phyloP scores from a whole-genome alignment of 1,140 invertebrate species.

The Octopus bimaculoides region DNA sequence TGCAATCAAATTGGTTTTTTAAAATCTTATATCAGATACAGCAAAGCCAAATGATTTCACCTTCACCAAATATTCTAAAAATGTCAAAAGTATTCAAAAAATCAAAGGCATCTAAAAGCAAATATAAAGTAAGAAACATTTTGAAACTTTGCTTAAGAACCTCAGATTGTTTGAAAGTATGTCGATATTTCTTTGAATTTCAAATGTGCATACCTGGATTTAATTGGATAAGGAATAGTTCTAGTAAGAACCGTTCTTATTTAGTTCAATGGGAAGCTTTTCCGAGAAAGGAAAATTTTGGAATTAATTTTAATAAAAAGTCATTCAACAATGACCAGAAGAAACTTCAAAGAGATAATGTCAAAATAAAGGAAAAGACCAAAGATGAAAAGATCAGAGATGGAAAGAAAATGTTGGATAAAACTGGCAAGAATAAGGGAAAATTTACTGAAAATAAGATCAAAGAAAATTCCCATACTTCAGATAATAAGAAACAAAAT shows the following conservation, averaged over 20 bases:
- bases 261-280: too few relatives aligned
- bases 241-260: too few relatives aligned
- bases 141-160: background rate
- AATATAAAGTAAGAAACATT: background rate
- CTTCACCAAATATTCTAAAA: too few relatives aligned
- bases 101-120: background rate
- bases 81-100: too few relatives aligned
- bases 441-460: too few relatives aligned
- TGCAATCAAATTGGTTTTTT: too few relatives aligned
- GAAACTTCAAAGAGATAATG: background rate
- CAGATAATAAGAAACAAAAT: too few relatives aligned
- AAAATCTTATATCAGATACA: too few relatives aligned
- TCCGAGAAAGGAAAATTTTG: conserved; percentile 21
- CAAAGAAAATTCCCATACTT: too few relatives aligned
- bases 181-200: background rate
- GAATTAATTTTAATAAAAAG: conserved; percentile 32
- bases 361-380: background rate
- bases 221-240: background rate
- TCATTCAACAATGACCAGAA: background rate
- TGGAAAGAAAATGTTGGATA: background rate
- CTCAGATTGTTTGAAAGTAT: background rate
- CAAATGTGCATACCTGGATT: background rate
- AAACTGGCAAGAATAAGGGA: too few relatives aligned
- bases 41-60: too few relatives aligned
- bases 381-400: background rate